phyloP scores from a whole-genome alignment of 2,797 vertebrate genomes.

The Geotrypetes seraphini region DNA sequence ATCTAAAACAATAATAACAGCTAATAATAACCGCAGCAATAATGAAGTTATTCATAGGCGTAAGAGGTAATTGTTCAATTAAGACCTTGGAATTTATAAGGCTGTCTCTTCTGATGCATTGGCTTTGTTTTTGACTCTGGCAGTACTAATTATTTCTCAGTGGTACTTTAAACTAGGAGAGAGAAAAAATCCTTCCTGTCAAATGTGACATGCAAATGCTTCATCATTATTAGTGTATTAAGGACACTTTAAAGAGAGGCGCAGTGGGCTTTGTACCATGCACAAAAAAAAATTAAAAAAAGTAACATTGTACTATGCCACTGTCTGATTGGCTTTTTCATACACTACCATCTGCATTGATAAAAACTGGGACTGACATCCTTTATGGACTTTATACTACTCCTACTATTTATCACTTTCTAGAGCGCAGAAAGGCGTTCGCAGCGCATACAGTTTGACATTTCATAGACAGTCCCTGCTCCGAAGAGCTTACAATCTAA shows the following conservation, averaged over 20 bases:
- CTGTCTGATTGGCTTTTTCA: too few relatives aligned
- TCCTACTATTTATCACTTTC: too few relatives aligned
- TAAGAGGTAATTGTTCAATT: conserved; percentile 22
- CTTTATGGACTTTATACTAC: too few relatives aligned
- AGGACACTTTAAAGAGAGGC: background rate
- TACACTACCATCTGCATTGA: too few relatives aligned
- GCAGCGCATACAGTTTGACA: too few relatives aligned
- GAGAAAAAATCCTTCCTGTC: conserved; percentile 4
- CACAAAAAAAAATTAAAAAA: background rate
- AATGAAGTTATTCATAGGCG: conserved; percentile 12
- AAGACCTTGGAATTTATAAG: background rate
- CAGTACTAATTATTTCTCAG: conserved; percentile 11
- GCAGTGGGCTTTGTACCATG: background rate
- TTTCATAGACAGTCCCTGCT: too few relatives aligned
- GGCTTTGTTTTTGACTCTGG: conserved; percentile 10
- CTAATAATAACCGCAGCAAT: conserved; percentile 13
- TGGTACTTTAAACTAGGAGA: conserved; percentile 14
- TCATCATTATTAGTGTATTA: conserved; percentile 2
- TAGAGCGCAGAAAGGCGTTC: too few relatives aligned
- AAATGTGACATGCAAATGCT: conserved; percentile 9
- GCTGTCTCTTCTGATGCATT: conserved; percentile 13
- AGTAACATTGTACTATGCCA: too few relatives aligned
- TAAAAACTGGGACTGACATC: too few relatives aligned
- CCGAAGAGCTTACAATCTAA: too few relatives aligned
- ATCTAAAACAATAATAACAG: conserved; percentile 17